Base-by-base conservation (phyloP, 1,140 invertebrate genomes). In the Brachionus rotundiformis region DNA sequence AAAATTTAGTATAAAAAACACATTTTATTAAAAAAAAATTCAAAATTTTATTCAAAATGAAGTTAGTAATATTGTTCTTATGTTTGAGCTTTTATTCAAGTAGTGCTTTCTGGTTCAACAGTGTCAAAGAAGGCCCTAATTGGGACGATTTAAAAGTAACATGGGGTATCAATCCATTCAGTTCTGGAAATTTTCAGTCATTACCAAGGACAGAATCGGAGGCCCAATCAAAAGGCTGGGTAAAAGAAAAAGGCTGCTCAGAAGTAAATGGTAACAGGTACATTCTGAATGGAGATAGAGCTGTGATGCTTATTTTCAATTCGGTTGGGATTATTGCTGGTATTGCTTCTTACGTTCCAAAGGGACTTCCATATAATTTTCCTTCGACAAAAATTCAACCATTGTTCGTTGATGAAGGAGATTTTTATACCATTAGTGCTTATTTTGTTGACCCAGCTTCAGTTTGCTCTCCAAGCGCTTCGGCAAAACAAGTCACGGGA, bases 271-370 rank as follows among this genome's bases (percentile, higher is more conserved):
- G 87, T n/a, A 71, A 83, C 49, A 84, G 87, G 19, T 88, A 87
- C 75, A 83, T 86, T 31, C 84, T 85, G 61, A 77, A 84, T 19
- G 63, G 83, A 8, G 87, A 88, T 68, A 49, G 82, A 6, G 83
- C 85, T 4, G 82, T 85, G 0, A 84, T 87, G 1, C 49, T 87
- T 10, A 82, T 88, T 3, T 88, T 84, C 82, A 86, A 86, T 54
- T 77, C 79, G 1, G 84, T 86, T 61, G 87, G 86, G 8, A 85
- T 85, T 82, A 86, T 88, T 44, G 86, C 86, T 47, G 86, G 87
- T 13, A 86, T 76, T 31, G 23, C 80, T 10, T 19, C 36, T 6
- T 19, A 16, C 31, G n/a, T 73, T 3, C 63, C 71, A 11, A 68
- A 82, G 36, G 29, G 41, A 2, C 29, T 82, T 23, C 80, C 80